A percentile compares a stretch with the other conserved stretches of the same genome.
phyloP scores from a whole-genome alignment of 2,113 vertebrate genomes.

The rabbit (Oryctolagus cuniculus) region DNA sequence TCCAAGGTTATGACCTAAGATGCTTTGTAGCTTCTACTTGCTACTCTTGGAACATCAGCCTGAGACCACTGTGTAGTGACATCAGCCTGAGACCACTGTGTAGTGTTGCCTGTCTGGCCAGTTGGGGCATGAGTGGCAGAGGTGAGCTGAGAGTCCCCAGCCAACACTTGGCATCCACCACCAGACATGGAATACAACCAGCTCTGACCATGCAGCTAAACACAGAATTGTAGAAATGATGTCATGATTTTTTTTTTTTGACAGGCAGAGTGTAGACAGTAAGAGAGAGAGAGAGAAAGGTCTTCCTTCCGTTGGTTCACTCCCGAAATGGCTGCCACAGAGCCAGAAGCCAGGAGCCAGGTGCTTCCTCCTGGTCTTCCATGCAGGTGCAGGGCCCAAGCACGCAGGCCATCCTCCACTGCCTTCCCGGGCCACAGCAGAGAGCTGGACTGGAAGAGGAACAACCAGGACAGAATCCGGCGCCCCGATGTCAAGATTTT shows the following conservation, averaged over 20 bases:
- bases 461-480: too few species aligned
- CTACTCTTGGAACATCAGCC: neutral
- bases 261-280: too few species aligned
- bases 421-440: too few species aligned
- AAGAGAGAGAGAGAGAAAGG: too few species aligned
- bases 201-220: neutral
- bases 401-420: too few species aligned
- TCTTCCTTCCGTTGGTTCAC: too few species aligned
- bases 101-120: neutral
- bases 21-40: neutral
- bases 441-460: too few species aligned
- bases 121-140: neutral
- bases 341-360: too few species aligned
- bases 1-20: neutral
- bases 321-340: too few species aligned
- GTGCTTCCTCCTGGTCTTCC: too few species aligned
- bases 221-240: neutral
- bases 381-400: too few species aligned
- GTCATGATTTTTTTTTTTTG: neutral
- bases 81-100: neutral
- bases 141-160: neutral
- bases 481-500: neutral
- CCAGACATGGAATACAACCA: neutral
- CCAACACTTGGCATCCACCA: neutral
- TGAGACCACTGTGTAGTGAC: rapidly evolving